Evolutionary conservation across 1,140 invertebrate genomes (phyloP), one percentile per base, ranked within the genome.

Genomic region (Zaprionus africanus): DNA sequence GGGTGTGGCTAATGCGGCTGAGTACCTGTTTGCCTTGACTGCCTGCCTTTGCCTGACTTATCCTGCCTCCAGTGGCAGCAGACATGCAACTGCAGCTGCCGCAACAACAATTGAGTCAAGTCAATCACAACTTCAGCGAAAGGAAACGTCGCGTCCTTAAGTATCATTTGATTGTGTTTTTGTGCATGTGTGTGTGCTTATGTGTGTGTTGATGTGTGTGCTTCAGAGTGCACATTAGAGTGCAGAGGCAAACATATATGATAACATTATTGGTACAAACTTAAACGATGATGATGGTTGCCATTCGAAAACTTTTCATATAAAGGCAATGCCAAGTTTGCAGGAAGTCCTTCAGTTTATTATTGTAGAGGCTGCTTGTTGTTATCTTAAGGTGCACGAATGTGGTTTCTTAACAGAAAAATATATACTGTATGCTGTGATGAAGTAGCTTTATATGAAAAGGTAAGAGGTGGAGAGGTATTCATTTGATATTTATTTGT

Each of bases 91-190:
- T 69, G 60, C 71, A 75, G 1, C 13, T 15, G 56, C 51, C 51
- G 28, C 61, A 53, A 38, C 61, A 53, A 38, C 73, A 81, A 73
- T 81, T 53, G 46, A 59, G 61, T 49, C 79, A 61, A 73, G 66
- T 73, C 79, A 78, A 82, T 69, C 68, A 64, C 62, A 41, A 78
- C 51, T 43, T 1, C 9, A 1, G 26, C 6, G 36, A 65, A n/a
- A 19, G 62, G 26, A n/a, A 56, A 28, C 34, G 24, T 31, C 19
- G 43, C n/a, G 19, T 51, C 43, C 43, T 22, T 31, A 49, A 31
- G 60, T 51, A 31, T 12, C 26, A 46, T 31, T 61, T 24, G 19
- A 51, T 51, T 12, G 4, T 51, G 19, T 51, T 4, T 7, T 0
- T 43, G 41, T 43, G 15, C 13, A 3, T 4, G 11, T 11, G 34